A percentile compares a stretch with the other conserved stretches of the same genome.
Conservation (phyloP, 2,113 vertebrate species). For the Dasyurus viverrinus region DNA sequence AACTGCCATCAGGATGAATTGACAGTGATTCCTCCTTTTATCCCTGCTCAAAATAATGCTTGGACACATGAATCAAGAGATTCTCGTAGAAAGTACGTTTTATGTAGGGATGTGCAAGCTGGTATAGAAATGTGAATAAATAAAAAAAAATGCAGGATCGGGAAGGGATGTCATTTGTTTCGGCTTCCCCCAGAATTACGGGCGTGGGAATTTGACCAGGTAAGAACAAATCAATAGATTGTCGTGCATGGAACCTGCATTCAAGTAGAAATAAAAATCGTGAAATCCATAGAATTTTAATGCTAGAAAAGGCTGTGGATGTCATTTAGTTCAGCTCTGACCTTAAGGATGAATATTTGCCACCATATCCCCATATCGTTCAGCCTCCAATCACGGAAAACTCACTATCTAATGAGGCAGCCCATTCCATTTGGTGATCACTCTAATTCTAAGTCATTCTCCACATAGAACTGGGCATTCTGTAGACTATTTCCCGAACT, state of each 20-base stretch:
- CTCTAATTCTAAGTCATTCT: background rate
- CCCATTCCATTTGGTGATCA: background rate
- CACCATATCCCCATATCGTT: background rate
- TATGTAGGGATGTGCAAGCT: background rate
- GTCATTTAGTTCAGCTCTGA: background rate
- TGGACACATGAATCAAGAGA: conserved; percentile 25
- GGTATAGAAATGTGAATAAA: background rate
- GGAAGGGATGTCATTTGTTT: conserved; percentile 17
- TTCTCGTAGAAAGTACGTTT: conserved; percentile 3
- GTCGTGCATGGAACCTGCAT: background rate
- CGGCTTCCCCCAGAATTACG: conserved; percentile 15
- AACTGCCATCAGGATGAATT: background rate
- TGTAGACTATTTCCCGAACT: background rate
- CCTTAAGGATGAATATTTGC: background rate
- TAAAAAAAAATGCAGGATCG: conserved; percentile 6
- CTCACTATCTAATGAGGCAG: background rate
- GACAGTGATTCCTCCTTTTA: background rate
- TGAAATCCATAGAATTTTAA: background rate
- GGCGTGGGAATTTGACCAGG: background rate
- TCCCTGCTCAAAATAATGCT: conserved; percentile 5
- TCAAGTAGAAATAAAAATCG: conserved; percentile 1
- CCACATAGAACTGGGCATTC: conserved; percentile 6
- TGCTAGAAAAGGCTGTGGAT: background rate
- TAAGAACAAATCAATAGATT: conserved; percentile 24
- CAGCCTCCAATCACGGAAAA: background rate